Percentiles rank a stretch among this genome's conserved stretches.
Conservation (phyloP, 2,113 vertebrate species). For the Oncorhynchus kisutch region DNA sequence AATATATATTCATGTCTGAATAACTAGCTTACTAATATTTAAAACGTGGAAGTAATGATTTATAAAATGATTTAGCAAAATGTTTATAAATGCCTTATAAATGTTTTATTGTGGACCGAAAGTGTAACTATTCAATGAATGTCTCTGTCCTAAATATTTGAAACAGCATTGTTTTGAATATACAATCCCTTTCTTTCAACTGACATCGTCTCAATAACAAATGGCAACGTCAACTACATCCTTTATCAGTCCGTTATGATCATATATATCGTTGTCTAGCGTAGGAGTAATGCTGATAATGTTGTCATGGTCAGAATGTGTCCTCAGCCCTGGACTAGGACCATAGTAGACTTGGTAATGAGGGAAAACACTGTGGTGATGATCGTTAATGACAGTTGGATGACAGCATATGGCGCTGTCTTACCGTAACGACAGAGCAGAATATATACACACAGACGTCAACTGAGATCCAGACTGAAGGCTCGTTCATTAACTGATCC, state of each 20-base stretch:
- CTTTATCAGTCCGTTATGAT: too few species aligned
- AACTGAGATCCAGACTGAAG: constrained; percentile 24
- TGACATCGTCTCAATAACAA: constrained; percentile 43
- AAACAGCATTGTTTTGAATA: constrained; percentile 9
- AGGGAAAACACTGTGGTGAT: constrained; percentile 46
- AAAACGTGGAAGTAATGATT: too few species aligned
- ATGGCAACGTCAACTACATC: too few species aligned
- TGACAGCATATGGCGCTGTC: constrained; percentile 50
- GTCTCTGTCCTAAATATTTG: neutral
- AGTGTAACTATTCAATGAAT: neutral
- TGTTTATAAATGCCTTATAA: neutral
- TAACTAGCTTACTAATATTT: too few species aligned
- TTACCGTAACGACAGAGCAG: constrained; percentile 29
- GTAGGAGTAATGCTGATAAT: constrained; percentile 23
- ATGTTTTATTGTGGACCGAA: neutral
- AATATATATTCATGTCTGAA: too few species aligned
- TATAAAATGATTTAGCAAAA: too few species aligned
- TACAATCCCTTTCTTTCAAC: constrained; percentile 13
- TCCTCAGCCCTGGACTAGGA: constrained; percentile 23
- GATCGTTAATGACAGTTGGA: constrained; percentile 55
- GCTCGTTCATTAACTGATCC: neutral
- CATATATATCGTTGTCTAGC: constrained; percentile 21
- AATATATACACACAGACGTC: constrained; percentile 7
- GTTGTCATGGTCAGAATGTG: constrained; percentile 16
- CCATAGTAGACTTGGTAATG: constrained; percentile 46